Conservation (phyloP, 2,113 vertebrate genomes). For the Mystacornis crossleyi region DNA sequence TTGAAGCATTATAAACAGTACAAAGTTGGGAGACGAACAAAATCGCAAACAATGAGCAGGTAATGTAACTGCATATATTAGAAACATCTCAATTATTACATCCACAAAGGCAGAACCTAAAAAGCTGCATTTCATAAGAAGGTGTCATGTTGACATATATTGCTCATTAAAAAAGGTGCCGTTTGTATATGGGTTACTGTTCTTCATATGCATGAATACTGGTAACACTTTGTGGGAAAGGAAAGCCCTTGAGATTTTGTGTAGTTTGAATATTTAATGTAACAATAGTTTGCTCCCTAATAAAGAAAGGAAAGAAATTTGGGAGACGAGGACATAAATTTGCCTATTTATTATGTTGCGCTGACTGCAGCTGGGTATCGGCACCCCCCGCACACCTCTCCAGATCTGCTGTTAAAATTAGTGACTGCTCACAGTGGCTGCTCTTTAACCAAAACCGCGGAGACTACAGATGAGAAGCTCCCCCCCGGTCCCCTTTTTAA, state of each 20-base stretch:
- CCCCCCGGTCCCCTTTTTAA: not conserved
- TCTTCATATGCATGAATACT: conserved; percentile 68
- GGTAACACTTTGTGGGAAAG: conserved; percentile 58
- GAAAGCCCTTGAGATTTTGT: conserved; percentile 65
- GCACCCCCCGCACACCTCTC: not conserved
- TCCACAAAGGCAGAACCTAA: conserved; percentile 69
- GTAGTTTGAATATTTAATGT: conserved; percentile 72
- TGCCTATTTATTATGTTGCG: conserved; percentile 6
- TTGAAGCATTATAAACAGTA: conserved; percentile 29
- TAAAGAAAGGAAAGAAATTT: conserved; percentile 63
- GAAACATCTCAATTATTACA: conserved; percentile 73
- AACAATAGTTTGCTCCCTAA: conserved; percentile 62
- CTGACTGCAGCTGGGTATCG: conserved; percentile 12
- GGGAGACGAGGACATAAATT: conserved; percentile 40
- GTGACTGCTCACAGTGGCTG: not conserved
- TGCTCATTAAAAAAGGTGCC: conserved; percentile 71
- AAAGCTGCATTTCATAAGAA: conserved; percentile 68
- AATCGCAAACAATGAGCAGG: conserved; percentile 54
- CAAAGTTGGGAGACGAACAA: conserved; percentile 37
- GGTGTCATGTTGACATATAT: conserved; percentile 71
- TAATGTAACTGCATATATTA: conserved; percentile 65
- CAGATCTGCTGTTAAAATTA: not conserved
- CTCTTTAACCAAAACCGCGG: not conserved
- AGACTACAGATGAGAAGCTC: not conserved
- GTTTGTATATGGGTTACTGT: conserved; percentile 62